These are phyloP conservation scores for Panulirus ornatus DNA, from an alignment of 1,140 invertebrate genomes.

Conservation along the genomic window DNA sequence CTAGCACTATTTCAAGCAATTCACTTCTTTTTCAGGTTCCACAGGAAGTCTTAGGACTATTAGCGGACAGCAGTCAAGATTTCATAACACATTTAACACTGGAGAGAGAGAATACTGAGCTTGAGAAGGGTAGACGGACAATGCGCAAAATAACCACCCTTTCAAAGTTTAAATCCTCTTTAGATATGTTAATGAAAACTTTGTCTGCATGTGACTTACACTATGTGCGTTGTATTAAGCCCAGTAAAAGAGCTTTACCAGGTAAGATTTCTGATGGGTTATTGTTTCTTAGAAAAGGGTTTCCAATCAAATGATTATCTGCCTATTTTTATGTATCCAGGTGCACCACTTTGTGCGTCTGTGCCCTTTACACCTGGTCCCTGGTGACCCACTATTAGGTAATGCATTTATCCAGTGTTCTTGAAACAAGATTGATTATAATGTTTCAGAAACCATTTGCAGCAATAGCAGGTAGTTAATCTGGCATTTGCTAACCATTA, in stretches of 20 bases:
- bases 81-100: conserved; percentile 30
- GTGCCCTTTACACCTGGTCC: no score
- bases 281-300: no score
- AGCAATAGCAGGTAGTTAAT: no score
- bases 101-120: not conserved
- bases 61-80: conserved; percentile 31
- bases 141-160: conserved; percentile 73
- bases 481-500: no score
- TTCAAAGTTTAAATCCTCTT: conserved; percentile 73
- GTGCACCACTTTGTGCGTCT: no score
- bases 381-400: no score
- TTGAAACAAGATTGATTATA: no score
- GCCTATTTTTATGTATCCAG: no score
- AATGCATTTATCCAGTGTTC: no score
- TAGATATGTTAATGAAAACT: conserved; percentile 69
- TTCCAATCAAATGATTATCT: no score
- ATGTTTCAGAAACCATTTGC: no score
- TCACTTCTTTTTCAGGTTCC: conserved; percentile 46
- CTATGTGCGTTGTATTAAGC: conserved; percentile 74
- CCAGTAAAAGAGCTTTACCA: conserved; percentile 44
- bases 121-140: conserved; percentile 47
- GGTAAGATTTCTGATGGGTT: conserved; percentile 56
- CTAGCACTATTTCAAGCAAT: no score
- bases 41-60: conserved; percentile 40
- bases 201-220: conserved; percentile 70